Evolutionary conservation across 2,113 vertebrate genomes (phyloP), one percentile per base, ranked within the genome.

Genomic region (Nycticorax nycticorax): DNA sequence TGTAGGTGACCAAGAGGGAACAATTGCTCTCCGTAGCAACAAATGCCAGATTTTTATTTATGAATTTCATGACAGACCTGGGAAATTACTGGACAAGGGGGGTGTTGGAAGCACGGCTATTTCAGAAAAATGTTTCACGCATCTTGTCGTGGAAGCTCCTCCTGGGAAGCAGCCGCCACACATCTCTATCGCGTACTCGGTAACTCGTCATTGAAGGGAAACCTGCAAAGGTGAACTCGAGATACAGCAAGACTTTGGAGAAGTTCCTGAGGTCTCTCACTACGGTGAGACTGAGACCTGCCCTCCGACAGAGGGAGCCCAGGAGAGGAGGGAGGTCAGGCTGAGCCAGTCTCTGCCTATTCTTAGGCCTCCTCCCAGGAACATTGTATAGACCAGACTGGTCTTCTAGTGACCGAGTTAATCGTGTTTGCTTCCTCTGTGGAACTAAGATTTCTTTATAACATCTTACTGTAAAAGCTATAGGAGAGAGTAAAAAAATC

Each of bases 41-140:
- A 72, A 64, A 93, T n/a, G 62, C 18, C 47, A 87, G 48, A 66
- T 83, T 92, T 87, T 89, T 79, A 93, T 79, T 86, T 57, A 92
- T 3, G 0, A 60, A 72, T 92, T 79, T 78, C 48, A 53, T 72
- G 66, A 39, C n/a, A 88, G 57, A 93, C 14, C 26, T 59, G n/a
- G 16, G 30, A 62, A 76, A 77, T 53, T 10, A 67, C 52, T 0
- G 0, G 67, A 64, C 18, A 60, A 6, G 20, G n/a, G n/a, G 24
- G 43, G 13, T 47, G 92, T 69, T 89, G 89, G 69, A 84, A 92
- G 77, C 23, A 47, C 21, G 73, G 30, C 17, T 62, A 3, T 69
- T 79, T 69, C 9, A 26, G 56, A 86, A 78, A 75, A 72, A 79
- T 0, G 6, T 32, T 73, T 22, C 21, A 17, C 14, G 23, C 28